Evolutionary conservation across 1,140 invertebrate genomes (phyloP), one percentile per base, ranked within the genome.

Genomic region (Aphaenogaster ashmeadi): DNA sequence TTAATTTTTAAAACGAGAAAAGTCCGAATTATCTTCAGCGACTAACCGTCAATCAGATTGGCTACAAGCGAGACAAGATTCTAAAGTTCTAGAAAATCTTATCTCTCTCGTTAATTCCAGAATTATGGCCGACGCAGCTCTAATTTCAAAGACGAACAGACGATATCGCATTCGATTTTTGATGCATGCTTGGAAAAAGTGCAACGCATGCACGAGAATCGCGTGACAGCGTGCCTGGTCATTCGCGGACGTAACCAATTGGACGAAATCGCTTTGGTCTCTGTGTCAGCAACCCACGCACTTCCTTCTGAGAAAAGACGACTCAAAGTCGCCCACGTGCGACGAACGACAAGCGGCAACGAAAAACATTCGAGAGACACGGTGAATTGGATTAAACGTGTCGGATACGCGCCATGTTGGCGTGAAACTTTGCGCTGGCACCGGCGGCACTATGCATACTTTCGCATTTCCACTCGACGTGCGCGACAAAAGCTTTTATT

Each of bases 231-330:
- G 21, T 52, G 79, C 11, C 38, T 27, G 56, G 52, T 71, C 41
- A 36, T 71, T 81, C 75, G 89, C 91, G 90, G 91, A 92, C 90
- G 91, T 92, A 77, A 80, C 87, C 88, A 92, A 91, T 92, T 91
- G 88, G 75, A 84, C 79, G 64, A 86, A 85, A 87, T 87, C 54
- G 33, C 62, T 69, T 83, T 89, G 41, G 13, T 69, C 77, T 71
- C 54, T 81, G 77, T 81, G 85, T 69, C 54, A 69, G 64, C 77
- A 41, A 74, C 90, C 89, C 83, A 91, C 89, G 72, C 81, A 86
- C 67, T 91, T 92, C 90, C 90, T 91, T 87, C 85, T 87, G 52
- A 80, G 85, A 66, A 69, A 81, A 71, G 54, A 44, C 62, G 27
- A 79, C 44, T 84, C 41, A 58, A 62, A 64, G 58, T 79, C 81